Evolutionary conservation across 1,140 invertebrate species (phyloP).

Genomic region (Caenorhabditis briggsae): DNA sequence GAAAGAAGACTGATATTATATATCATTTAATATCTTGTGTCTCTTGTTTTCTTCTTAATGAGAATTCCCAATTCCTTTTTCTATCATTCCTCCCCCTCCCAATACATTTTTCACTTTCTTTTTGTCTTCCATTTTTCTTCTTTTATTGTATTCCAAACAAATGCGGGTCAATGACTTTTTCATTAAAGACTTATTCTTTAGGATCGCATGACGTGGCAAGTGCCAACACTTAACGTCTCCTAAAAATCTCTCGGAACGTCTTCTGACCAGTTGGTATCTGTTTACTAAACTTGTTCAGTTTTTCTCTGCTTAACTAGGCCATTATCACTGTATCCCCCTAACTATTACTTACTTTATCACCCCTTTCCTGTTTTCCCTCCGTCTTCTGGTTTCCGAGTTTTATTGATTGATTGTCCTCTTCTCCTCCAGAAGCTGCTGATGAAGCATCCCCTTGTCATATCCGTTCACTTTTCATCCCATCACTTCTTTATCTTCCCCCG

Average conservation of each 20-base stretch:
- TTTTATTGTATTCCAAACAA: background rate
- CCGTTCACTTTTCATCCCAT: constrained; percentile 16
- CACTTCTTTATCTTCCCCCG: background rate
- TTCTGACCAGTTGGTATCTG: constrained; percentile 28
- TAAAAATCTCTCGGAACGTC: background rate
- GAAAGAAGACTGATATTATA: constrained; percentile 48
- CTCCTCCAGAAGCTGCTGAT: background rate
- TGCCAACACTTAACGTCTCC: constrained; percentile 15
- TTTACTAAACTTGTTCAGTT: constrained; percentile 20
- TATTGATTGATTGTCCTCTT: constrained; percentile 48
- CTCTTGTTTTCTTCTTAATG: background rate
- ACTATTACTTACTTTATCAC: constrained; percentile 32
- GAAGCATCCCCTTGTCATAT: constrained; percentile 33
- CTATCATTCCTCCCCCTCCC: background rate
- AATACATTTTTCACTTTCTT: constrained; percentile 29
- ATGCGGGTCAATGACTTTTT: constrained; percentile 22
- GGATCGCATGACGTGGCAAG: constrained; percentile 12
- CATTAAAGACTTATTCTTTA: background rate
- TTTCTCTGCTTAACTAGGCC: constrained; percentile 21
- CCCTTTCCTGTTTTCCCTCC: constrained; percentile 3
- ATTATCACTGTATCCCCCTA: constrained; percentile 9
- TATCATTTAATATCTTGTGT: background rate
- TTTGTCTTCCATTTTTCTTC: constrained; percentile 23
- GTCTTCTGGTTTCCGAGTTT: constrained; percentile 29
- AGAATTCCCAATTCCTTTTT: constrained; percentile 13